Evolutionary conservation across 2,113 vertebrate genomes (phyloP).

Genomic region (Sylvicapra grimmia): DNA sequence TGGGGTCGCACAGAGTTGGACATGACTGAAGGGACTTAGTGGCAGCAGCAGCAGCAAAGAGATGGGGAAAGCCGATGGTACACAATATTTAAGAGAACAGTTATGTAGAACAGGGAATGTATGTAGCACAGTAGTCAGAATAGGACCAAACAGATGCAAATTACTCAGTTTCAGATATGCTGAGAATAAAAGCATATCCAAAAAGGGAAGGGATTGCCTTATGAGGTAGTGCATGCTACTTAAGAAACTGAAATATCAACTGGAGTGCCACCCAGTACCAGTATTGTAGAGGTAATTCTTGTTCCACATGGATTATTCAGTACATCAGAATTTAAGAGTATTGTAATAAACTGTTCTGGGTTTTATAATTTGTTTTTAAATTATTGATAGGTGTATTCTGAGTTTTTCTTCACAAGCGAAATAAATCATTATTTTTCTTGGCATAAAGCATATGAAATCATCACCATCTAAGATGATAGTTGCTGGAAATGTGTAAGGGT

Average conservation of each 20-base stretch:
- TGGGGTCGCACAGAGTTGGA: accelerated
- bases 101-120: neutral
- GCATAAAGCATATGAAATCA: neutral
- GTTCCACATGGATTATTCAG: neutral
- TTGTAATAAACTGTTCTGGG: neutral
- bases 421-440: neutral
- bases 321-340: neutral
- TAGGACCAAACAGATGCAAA: neutral
- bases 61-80: neutral
- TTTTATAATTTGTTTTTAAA: neutral
- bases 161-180: neutral
- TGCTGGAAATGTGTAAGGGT: conserved; percentile 67
- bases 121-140: neutral
- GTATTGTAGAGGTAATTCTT: neutral
- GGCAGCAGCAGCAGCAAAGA: neutral
- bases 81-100: neutral
- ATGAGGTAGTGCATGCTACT: neutral
- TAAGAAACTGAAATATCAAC: neutral
- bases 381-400: neutral
- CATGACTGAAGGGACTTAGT: too few relatives aligned
- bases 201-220: neutral
- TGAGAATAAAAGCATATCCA: neutral
- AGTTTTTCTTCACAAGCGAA: neutral
- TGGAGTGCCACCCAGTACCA: neutral
- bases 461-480: conserved; percentile 23